Percentiles rank a stretch among this genome's conserved stretches.
These are phyloP conservation scores for Nyctibius bracteatus DNA, from an alignment of 2,113 vertebrate species.

Conservation along the genomic window DNA sequence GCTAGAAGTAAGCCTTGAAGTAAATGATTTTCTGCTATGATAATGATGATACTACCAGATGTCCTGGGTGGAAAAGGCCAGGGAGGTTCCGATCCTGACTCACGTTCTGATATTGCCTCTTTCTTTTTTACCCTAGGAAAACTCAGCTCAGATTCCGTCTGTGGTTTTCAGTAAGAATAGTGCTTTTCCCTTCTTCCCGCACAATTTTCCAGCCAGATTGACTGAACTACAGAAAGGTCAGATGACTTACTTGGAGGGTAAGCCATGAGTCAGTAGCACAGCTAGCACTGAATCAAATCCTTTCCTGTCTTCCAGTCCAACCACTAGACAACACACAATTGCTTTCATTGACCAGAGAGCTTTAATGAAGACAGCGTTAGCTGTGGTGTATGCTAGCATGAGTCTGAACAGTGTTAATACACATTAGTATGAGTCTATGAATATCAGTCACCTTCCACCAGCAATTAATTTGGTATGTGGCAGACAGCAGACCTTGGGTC, in stretches of 20 bases:
- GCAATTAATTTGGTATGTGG: not conserved
- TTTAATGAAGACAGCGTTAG: constrained; percentile 19
- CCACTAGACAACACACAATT: constrained; percentile 18
- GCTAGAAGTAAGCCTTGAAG: not conserved
- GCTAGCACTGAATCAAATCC: constrained; percentile 35
- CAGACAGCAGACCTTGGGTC: not conserved
- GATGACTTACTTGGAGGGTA: constrained; percentile 56
- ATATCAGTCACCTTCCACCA: not conserved
- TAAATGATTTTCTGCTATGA: constrained; percentile 46
- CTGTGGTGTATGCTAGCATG: not conserved
- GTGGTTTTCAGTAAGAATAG: constrained; percentile 45
- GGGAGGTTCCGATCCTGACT: constrained; percentile 21
- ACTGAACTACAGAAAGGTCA: constrained; percentile 65
- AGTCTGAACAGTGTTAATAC: not conserved
- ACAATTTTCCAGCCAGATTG: constrained; percentile 50
- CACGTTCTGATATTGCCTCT: constrained; percentile 20
- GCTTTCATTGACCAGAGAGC: not conserved
- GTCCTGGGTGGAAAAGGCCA: constrained; percentile 40
- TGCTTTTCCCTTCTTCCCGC: constrained; percentile 40
- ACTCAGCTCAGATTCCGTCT: constrained; percentile 36
- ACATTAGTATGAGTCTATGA: not conserved
- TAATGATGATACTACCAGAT: constrained; percentile 59
- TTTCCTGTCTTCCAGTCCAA: constrained; percentile 33
- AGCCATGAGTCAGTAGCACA: constrained; percentile 61
- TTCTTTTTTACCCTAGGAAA: constrained; percentile 33